Percentiles rank a stretch among this genome's conserved stretches.
These are phyloP conservation scores for Psittacula echo DNA, from an alignment of 2,797 vertebrate species.

Conservation along the genomic window DNA sequence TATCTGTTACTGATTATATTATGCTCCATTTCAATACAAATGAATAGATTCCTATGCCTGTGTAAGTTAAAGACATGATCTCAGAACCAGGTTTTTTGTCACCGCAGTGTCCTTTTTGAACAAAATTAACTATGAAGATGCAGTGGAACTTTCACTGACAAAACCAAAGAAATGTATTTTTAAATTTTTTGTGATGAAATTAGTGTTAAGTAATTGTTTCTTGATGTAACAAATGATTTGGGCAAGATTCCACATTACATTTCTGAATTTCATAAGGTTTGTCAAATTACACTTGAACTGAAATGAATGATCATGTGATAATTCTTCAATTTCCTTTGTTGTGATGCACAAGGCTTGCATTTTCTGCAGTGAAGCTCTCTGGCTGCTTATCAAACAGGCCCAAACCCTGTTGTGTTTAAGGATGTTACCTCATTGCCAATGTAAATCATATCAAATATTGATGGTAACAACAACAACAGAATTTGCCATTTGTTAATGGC, in stretches of 20 bases:
- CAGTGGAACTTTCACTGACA: not conserved
- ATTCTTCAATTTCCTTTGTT: not conserved
- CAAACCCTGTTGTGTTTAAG: not conserved
- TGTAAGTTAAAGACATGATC: not conserved
- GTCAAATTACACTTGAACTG: not conserved
- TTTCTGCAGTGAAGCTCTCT: not conserved
- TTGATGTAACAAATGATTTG: not conserved
- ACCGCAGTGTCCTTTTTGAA: not conserved
- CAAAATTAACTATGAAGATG: not conserved
- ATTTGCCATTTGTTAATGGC: not conserved
- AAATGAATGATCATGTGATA: not conserved
- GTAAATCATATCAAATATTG: not conserved
- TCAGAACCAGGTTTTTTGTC: not conserved
- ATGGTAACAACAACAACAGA: not conserved
- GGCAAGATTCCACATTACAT: not conserved
- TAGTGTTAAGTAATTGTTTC: not conserved
- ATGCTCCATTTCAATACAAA: not conserved
- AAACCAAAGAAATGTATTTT: not conserved
- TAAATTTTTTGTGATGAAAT: not conserved
- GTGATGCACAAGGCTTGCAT: not conserved
- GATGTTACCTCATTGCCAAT: not conserved
- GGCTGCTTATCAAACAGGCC: not conserved
- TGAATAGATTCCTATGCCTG: not conserved
- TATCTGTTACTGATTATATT: not conserved
- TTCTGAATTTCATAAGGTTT: not conserved